These are phyloP conservation scores for Orthosia incerta DNA, from an alignment of 2,888 invertebrate genomes.

Conservation along the genomic window DNA sequence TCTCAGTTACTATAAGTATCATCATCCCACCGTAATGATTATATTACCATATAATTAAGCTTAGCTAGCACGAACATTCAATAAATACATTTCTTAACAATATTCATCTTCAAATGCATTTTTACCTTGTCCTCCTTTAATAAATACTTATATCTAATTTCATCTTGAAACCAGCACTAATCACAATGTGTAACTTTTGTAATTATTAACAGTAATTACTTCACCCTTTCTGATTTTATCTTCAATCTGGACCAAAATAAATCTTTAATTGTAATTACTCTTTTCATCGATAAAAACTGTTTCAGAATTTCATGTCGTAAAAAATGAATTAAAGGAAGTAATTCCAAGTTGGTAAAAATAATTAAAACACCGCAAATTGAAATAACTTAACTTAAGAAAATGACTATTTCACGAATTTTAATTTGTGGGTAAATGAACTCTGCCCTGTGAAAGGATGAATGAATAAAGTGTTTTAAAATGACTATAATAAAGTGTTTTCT, in stretches of 20 bases:
- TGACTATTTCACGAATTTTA: constrained; percentile 48
- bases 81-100: constrained; percentile 5
- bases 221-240: neutral
- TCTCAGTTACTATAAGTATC: constrained; percentile 17
- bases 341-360: constrained; percentile 20
- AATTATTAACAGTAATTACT: neutral
- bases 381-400: constrained; percentile 51
- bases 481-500: constrained; percentile 30
- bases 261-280: neutral
- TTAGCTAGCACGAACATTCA: constrained; percentile 33
- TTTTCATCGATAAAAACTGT: neutral
- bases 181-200: neutral
- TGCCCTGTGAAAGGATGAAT: constrained; percentile 44
- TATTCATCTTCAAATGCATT: constrained; percentile 5
- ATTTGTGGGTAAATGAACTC: constrained; percentile 35
- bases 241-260: neutral
- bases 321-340: neutral
- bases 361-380: constrained; percentile 46
- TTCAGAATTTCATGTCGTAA: constrained; percentile 21
- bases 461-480: constrained; percentile 47
- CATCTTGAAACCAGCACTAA: neutral
- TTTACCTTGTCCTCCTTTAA: constrained; percentile 26
- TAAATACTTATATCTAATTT: constrained; percentile 1
- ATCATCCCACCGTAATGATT: constrained; percentile 24
- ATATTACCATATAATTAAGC: constrained; percentile 41